Conservation (phyloP, 1,140 invertebrate genomes). For the Latrodectus geometricus region DNA sequence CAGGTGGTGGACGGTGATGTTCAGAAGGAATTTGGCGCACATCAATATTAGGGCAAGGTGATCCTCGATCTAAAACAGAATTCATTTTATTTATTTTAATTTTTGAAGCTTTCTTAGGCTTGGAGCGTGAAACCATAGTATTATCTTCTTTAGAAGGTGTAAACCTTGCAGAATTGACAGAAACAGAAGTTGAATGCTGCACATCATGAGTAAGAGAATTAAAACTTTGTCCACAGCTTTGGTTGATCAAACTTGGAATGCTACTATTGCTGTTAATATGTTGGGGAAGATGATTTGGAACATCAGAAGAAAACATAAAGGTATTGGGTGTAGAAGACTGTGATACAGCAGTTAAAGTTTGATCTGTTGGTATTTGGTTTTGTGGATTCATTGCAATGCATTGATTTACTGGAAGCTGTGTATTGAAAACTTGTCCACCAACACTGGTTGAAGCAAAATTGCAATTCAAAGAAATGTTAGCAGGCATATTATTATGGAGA, state of each 20-base stretch:
- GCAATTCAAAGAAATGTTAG: conserved; percentile 50
- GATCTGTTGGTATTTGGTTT: not conserved
- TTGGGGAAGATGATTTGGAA: conserved; percentile 25
- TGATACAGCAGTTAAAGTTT: conserved; percentile 18
- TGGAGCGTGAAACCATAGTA: conserved; percentile 17
- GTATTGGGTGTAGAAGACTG: conserved; percentile 43
- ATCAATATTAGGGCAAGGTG: conserved; percentile 74
- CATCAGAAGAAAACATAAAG: conserved; percentile 47
- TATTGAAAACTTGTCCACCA: conserved; percentile 38
- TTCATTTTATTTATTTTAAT: conserved; percentile 53
- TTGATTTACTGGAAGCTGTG: conserved; percentile 55
- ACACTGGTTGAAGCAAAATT: conserved; percentile 45
- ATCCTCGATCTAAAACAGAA: conserved; percentile 66
- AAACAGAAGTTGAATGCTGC: conserved; percentile 5
- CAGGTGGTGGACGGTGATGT: conserved; percentile 68
- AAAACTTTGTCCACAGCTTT: conserved; percentile 35
- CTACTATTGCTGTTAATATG: conserved; percentile 10
- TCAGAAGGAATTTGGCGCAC: conserved; percentile 70
- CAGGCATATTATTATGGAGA: conserved; percentile 40
- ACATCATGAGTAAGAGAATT: conserved; percentile 20
- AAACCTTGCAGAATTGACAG: conserved; percentile 10
- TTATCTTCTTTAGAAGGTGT: conserved; percentile 35
- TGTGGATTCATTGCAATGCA: conserved; percentile 49
- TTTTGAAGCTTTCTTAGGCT: conserved; percentile 51
- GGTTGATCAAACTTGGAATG: conserved; percentile 41